Base-by-base conservation (phyloP, 2,888 invertebrate species). In the Epinotia bilunana region DNA sequence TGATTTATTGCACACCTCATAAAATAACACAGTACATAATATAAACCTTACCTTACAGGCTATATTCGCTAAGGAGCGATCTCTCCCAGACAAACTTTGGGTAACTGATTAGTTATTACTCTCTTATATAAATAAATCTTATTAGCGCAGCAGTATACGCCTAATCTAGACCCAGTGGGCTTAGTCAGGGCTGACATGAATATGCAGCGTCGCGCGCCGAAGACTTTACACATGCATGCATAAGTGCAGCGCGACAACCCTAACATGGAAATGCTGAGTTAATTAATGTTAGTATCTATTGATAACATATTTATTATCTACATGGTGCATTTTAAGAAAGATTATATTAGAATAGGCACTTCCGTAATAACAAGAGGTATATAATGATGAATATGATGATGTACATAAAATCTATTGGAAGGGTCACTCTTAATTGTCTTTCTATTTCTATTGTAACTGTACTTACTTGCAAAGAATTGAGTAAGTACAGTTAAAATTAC, bases 201-300 rank as follows among this genome's bases (percentile, higher is more conserved):
- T 89, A 89, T 88, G 88, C 87, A 89, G 86, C 85, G 87, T 83
- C 86, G 88, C 84, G 86, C 84, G 23, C 58, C 46, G 43, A 58
- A 71, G 67, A 73, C 75, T 75, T 81, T 80, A 79, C 63, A 84
- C 87, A 85, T 81, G 85, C 82, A 83, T 83, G 84, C 86, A 83
- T 83, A 13, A 80, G 78, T 77, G 76, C 80, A 81, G 78, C 81
- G 79, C 49, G 58, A n/a, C 64, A 55, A 65, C 55, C 71, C 71
- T 55, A 65, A 46, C 63, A 46, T 63, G 43, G 13, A 63, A 39
- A 49, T 76, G 28, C 23, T 6, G 46, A 55, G 23, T 20, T 57
- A 23, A 18, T 18, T 55, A 58, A n/a, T 55, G n/a, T 12, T 33
- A 7, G 39, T 16, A 33, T 33, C n/a, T 3, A 49, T 23, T 28